These are phyloP conservation scores for Azorinus chamasolen DNA, from an alignment of 2,888 invertebrate species.

Conservation along the genomic window DNA sequence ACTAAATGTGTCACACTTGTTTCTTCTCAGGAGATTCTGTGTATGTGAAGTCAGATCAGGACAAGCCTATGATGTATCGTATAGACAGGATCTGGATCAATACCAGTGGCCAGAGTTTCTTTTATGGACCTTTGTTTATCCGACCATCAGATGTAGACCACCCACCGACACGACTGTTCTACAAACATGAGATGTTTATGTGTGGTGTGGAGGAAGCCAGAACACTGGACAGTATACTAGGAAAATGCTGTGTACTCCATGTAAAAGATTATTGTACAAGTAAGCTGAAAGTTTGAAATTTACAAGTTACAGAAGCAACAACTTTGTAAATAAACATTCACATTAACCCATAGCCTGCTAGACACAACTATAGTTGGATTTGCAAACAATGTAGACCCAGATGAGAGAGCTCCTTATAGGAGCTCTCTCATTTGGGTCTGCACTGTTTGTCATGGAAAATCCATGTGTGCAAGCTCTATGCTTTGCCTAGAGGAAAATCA, in stretches of 20 bases:
- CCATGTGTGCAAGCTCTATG: too few species aligned
- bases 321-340: too few species aligned
- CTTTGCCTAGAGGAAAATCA: too few species aligned
- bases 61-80: conserved; percentile 95
- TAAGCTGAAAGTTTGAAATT: conserved; percentile 87
- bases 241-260: conserved; percentile 96
- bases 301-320: too few species aligned
- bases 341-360: too few species aligned
- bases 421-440: too few species aligned
- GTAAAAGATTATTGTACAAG: conserved; percentile 95
- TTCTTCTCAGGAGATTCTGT: conserved; percentile 92
- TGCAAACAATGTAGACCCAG: too few species aligned
- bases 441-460: too few species aligned
- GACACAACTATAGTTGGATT: too few species aligned
- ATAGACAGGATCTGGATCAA: conserved; percentile 97
- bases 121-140: conserved; percentile 97
- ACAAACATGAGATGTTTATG: conserved; percentile 96
- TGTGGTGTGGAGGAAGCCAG: conserved; percentile 97
- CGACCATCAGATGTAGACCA: conserved; percentile 95
- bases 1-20: too few species aligned
- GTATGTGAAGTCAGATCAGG: conserved; percentile 94
- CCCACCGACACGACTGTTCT: conserved; percentile 90
- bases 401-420: too few species aligned
- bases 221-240: conserved; percentile 95
- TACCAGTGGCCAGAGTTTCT: conserved; percentile 93